Evolutionary conservation across 2,888 invertebrate species (phyloP).

Genomic region (Pachydiplax longipennis): DNA sequence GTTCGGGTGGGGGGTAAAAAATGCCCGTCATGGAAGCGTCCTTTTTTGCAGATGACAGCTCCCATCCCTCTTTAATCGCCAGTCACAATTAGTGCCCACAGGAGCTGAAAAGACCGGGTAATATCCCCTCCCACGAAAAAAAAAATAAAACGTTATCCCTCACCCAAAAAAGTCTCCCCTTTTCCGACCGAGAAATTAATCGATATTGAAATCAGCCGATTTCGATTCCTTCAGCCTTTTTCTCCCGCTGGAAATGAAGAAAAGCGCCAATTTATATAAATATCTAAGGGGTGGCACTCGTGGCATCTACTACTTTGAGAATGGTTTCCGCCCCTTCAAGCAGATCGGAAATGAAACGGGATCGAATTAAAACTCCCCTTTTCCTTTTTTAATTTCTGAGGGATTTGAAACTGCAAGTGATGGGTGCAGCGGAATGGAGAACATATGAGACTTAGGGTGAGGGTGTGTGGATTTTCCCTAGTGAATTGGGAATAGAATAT

Average conservation of each 20-base stretch:
- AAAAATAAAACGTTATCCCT: not conserved
- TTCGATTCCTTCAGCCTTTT: not conserved
- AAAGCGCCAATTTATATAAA: slow-evolving; percentile 21
- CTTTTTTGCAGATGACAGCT: slow-evolving; percentile 28
- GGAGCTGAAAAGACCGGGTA: slow-evolving; percentile 6
- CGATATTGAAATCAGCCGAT: slow-evolving; percentile 26
- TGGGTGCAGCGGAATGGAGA: not conserved
- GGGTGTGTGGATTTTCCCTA: not conserved
- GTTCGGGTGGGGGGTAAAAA: not conserved
- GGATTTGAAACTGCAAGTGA: not conserved
- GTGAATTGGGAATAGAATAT: not conserved
- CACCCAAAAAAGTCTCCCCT: not conserved
- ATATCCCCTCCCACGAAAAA: not conserved
- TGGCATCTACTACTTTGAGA: slow-evolving; percentile 16
- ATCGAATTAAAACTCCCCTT: not conserved
- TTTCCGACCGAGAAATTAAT: not conserved
- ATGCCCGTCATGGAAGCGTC: not conserved
- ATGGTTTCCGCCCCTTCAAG: not conserved
- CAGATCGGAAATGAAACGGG: slow-evolving; percentile 5
- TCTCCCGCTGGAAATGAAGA: not conserved
- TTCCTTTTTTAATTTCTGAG: not conserved
- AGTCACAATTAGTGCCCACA: slow-evolving; percentile 31
- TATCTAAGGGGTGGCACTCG: not conserved
- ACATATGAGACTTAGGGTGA: not conserved
- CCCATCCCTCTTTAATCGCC: not conserved